A percentile compares a stretch with the other conserved stretches of the same genome.
Conservation (phyloP, 2,113 vertebrate species). For the Seriola aureovittata region DNA sequence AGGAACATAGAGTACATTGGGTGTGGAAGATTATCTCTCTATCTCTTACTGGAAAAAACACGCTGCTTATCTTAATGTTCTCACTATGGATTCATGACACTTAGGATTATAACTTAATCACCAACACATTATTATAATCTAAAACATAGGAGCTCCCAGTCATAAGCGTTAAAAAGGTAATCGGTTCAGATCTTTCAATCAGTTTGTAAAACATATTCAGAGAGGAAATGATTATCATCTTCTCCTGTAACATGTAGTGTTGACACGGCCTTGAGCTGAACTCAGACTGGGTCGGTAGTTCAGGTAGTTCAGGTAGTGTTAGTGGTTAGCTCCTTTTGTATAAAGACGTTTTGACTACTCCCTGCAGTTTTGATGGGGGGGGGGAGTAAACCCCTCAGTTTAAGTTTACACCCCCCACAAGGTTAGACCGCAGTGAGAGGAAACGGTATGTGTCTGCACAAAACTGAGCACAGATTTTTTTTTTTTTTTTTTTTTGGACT, state of each 20-base stretch:
- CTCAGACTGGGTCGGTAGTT: neutral
- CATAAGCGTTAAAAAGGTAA: neutral
- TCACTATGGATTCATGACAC: conserved; percentile 13
- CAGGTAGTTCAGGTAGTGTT: neutral
- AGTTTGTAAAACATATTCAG: neutral
- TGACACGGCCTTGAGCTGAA: neutral
- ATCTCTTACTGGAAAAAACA: conserved; percentile 44
- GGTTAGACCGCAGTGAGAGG: neutral
- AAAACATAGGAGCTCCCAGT: neutral
- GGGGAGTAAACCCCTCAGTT: neutral
- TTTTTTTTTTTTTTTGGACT: neutral
- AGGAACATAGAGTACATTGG: conserved; percentile 34
- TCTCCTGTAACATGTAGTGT: neutral
- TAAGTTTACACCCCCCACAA: neutral
- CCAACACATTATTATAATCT: neutral
- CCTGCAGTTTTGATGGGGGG: neutral
- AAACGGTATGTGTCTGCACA: neutral
- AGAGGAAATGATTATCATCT: conserved; percentile 6
- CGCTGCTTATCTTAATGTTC: conserved; percentile 52
- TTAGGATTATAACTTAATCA: neutral
- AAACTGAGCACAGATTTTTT: neutral
- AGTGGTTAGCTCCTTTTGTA: neutral
- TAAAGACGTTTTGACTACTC: neutral
- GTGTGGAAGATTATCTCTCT: conserved; percentile 65
- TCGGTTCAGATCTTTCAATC: neutral